Percentiles rank a stretch among this genome's conserved stretches.
Conservation (phyloP, 2,797 vertebrate species). For the Tarsius wallacei region DNA sequence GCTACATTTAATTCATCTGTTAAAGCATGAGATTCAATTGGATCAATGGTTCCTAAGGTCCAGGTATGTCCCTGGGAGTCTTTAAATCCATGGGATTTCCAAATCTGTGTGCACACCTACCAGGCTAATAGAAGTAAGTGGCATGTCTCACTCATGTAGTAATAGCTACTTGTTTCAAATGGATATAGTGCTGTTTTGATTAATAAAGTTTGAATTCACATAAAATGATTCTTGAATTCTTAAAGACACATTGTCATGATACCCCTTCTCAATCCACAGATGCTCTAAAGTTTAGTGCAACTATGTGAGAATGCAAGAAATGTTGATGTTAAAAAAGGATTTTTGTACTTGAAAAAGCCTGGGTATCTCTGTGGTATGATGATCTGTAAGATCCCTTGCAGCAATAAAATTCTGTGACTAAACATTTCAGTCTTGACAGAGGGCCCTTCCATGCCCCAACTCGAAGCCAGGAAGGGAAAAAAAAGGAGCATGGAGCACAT, state of each 20-base stretch:
- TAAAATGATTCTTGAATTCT: not conserved
- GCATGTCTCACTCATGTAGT: not conserved
- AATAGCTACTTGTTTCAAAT: constrained; percentile 35
- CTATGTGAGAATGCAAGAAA: not conserved
- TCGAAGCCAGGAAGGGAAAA: constrained; percentile 1
- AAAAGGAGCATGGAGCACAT: not conserved
- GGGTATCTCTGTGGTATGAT: not conserved
- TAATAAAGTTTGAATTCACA: constrained; percentile 35
- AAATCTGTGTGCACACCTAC: not conserved
- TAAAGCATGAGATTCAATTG: constrained; percentile 25
- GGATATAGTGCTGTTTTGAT: not conserved
- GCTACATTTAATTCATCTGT: not conserved
- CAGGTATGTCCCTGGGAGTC: not conserved
- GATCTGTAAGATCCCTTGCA: not conserved
- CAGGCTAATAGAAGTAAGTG: not conserved
- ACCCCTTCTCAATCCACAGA: not conserved
- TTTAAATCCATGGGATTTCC: not conserved
- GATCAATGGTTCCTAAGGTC: not conserved
- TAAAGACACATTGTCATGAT: not conserved
- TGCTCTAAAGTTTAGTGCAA: not conserved
- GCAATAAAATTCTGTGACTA: constrained; percentile 14
- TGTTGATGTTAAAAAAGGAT: not conserved
- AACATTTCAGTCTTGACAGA: constrained; percentile 19
- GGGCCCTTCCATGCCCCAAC: not conserved
- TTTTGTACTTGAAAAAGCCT: not conserved